Base-by-base conservation (phyloP, 2,888 invertebrate species). In the Macropis europaea region DNA sequence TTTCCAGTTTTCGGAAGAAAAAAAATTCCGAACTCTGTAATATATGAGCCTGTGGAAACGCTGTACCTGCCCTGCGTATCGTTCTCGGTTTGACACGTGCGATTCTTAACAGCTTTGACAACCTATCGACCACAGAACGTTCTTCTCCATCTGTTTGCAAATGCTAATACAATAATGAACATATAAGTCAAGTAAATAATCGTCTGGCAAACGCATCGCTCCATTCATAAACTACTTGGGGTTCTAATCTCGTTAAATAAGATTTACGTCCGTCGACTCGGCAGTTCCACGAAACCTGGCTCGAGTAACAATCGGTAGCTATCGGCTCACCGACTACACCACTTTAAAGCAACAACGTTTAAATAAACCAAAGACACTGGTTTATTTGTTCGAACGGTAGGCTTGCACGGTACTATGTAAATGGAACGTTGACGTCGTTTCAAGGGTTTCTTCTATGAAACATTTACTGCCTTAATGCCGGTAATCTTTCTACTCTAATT, bases 301-400 rank as follows among this genome's bases (percentile, higher is more conserved):
- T 73, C 75, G 52, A 81, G 81, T 77, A 81, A 81, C 73, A 75
- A 61, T 76, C 63, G 73, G 72, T 77, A 80, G 84, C 80, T 85
- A 85, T 81, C 82, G 81, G 82, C 84, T 86, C 80, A 79, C 81
- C 72, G 79, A 50, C 70, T 63, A 77, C 81, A 82, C 84, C 69
- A 45, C 45, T 57, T 83, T 82, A 80, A 75, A 76, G 54, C 62
- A 69, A 68, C 69, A 63, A 71, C 78, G 69, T 73, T 77, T 82
- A 85, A 86, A 86, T 85, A 87, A 87, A 87, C 84, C 36, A 57
- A 50, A 63, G 66, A 64, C 63, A 54, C 54, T 40, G 63, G 72
- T 77, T 78, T 77, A 73, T 75, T 69, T 66, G 45, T 36, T 66
- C 38, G 26, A 38, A 38, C 40, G 34, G 38, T 36, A 6, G 53